Conservation (phyloP, 2,888 invertebrate genomes). For the Xanthia icteritia region DNA sequence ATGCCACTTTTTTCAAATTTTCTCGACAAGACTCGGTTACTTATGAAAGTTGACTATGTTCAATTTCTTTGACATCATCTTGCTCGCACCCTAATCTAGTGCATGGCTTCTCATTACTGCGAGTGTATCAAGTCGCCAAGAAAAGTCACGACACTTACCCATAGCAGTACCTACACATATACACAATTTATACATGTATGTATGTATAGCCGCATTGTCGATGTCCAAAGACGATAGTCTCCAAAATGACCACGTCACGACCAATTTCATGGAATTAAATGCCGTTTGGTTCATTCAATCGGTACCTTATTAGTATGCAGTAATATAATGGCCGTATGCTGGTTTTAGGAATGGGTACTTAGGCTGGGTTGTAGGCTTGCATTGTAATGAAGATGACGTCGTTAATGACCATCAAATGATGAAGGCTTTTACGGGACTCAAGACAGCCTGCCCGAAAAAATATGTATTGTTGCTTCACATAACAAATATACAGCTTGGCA, state of each 20-base stretch:
- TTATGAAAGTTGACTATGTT: too few relatives aligned
- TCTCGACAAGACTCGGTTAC: too few relatives aligned
- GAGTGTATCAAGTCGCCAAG: constrained; percentile 65
- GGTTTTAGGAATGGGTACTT: constrained; percentile 30
- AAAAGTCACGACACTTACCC: constrained; percentile 66
- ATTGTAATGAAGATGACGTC: constrained; percentile 3
- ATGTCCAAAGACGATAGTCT: constrained; percentile 76
- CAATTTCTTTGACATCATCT: neutral
- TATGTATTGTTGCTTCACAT: neutral
- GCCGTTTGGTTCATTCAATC: constrained; percentile 61
- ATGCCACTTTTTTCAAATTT: too few relatives aligned
- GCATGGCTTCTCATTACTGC: constrained; percentile 55
- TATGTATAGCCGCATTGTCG: constrained; percentile 51
- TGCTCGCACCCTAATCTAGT: constrained; percentile 49
- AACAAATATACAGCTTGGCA: neutral
- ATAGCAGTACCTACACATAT: too few relatives aligned
- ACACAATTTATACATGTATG: constrained; percentile 20
- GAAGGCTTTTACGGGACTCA: neutral
- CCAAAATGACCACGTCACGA: constrained; percentile 75
- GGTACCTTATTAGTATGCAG: constrained; percentile 50
- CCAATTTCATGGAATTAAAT: constrained; percentile 81
- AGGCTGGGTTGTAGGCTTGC: neutral
- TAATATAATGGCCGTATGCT: constrained; percentile 35
- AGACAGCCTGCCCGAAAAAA: neutral
- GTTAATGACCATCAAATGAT: constrained; percentile 1